These are phyloP conservation scores for Orchesellides sinensis DNA, from an alignment of 2,888 invertebrate genomes.

Conservation along the genomic window DNA sequence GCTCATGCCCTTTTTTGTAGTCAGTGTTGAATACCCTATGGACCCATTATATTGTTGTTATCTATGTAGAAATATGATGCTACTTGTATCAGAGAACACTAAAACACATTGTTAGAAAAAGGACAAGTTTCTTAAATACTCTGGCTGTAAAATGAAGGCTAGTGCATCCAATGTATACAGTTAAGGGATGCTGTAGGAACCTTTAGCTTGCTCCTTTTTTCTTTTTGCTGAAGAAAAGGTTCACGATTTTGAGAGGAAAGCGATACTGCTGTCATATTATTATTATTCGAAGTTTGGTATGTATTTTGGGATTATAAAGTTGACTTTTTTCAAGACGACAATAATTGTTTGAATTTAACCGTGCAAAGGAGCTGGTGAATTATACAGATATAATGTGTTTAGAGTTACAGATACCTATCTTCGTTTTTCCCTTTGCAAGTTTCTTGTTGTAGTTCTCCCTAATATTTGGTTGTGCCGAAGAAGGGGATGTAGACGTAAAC, in stretches of 20 bases:
- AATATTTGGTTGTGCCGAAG: constrained; percentile 36
- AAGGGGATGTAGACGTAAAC: constrained; percentile 42
- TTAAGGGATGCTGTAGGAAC: constrained; percentile 34
- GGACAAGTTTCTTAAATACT: constrained; percentile 53
- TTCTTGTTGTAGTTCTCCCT: constrained; percentile 34
- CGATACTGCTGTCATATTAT: constrained; percentile 36
- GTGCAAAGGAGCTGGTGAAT: too few relatives aligned
- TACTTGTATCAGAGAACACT: constrained; percentile 16
- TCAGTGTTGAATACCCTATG: constrained; percentile 46
- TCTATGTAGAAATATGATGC: neutral
- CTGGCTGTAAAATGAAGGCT: constrained; percentile 16
- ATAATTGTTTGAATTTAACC: constrained; percentile 2
- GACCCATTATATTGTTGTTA: constrained; percentile 54
- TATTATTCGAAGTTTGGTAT: too few relatives aligned
- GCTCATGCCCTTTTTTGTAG: constrained; percentile 32
- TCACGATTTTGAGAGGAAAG: constrained; percentile 14
- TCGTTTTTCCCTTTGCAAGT: constrained; percentile 1
- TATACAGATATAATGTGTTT: constrained; percentile 13
- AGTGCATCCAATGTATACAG: constrained; percentile 14
- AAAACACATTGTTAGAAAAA: constrained; percentile 31
- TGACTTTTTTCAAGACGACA: constrained; percentile 31
- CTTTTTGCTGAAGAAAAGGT: constrained; percentile 30
- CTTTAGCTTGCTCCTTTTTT: constrained; percentile 34
- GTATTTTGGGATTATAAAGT: constrained; percentile 38
- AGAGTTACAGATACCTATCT: neutral